Percentiles rank a stretch among this genome's conserved stretches.
Conservation (phyloP, 2,797 vertebrate species). For the Anas flavirostris region DNA sequence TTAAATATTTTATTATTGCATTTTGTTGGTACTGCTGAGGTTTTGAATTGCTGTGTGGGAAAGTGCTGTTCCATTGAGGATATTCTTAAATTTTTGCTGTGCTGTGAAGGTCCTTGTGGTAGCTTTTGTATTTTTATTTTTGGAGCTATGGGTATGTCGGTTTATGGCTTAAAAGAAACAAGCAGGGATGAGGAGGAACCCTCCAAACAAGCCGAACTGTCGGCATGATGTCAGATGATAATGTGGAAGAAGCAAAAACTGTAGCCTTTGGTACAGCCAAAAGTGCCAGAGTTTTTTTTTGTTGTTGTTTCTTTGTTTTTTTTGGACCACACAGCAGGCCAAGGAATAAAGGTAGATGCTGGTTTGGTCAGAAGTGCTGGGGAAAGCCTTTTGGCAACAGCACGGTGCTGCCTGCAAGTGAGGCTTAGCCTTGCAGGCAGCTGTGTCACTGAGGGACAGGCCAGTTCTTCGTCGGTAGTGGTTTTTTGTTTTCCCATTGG, state of each 20-base stretch:
- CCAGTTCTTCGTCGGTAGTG: background rate
- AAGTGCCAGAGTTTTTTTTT: background rate
- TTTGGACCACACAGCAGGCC: background rate
- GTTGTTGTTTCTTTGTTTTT: background rate
- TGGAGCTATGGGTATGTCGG: background rate
- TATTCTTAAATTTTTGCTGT: background rate
- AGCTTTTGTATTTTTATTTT: background rate
- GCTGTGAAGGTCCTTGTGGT: background rate
- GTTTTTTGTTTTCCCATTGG: background rate
- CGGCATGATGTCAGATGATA: background rate
- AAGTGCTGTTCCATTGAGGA: background rate
- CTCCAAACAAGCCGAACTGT: background rate
- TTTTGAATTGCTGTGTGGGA: background rate
- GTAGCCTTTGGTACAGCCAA: background rate
- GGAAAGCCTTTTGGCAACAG: background rate
- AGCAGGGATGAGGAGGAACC: background rate
- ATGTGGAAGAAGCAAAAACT: background rate
- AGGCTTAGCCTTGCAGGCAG: background rate
- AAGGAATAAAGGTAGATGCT: background rate
- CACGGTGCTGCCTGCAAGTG: rapidly evolving
- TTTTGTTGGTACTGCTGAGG: background rate
- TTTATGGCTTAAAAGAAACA: background rate
- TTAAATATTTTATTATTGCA: background rate
- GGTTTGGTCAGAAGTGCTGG: background rate
- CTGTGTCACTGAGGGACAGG: background rate